Evolutionary conservation across 2,113 vertebrate species (phyloP).

Genomic region (Dascyllus trimaculatus): DNA sequence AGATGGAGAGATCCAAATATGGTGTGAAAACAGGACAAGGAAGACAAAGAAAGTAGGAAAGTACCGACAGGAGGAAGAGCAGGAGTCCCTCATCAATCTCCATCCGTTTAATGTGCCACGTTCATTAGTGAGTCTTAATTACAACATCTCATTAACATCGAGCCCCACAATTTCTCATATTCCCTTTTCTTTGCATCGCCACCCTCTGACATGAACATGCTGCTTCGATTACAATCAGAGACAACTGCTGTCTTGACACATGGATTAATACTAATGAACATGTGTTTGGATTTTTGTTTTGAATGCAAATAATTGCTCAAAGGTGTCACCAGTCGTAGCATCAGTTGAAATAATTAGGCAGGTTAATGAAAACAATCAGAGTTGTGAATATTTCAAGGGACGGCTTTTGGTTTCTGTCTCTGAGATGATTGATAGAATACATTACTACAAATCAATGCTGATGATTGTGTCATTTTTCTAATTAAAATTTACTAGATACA

Average conservation of each 20-base stretch:
- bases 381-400: neutral
- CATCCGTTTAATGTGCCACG: constrained; percentile 17
- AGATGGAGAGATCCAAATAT: constrained; percentile 39
- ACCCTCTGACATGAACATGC: constrained; percentile 8
- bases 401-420: too few relatives aligned
- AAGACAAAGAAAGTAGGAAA: constrained; percentile 22
- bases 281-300: neutral
- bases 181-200: neutral
- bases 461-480: too few relatives aligned
- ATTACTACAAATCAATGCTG: too few relatives aligned
- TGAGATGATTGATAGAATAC: too few relatives aligned
- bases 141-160: neutral
- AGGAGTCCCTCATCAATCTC: constrained; percentile 33
- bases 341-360: neutral
- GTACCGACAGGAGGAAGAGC: constrained; percentile 20
- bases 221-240: constrained; percentile 4
- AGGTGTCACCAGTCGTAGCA: neutral
- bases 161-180: neutral
- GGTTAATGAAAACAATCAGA: neutral
- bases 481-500: too few relatives aligned
- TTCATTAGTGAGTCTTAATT: constrained; percentile 30
- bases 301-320: neutral
- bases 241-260: constrained; percentile 11
- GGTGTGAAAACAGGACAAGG: constrained; percentile 51
- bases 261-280: constrained; percentile 16